phyloP scores from a whole-genome alignment of 2,888 invertebrate genomes.

The Stenurella melanura region DNA sequence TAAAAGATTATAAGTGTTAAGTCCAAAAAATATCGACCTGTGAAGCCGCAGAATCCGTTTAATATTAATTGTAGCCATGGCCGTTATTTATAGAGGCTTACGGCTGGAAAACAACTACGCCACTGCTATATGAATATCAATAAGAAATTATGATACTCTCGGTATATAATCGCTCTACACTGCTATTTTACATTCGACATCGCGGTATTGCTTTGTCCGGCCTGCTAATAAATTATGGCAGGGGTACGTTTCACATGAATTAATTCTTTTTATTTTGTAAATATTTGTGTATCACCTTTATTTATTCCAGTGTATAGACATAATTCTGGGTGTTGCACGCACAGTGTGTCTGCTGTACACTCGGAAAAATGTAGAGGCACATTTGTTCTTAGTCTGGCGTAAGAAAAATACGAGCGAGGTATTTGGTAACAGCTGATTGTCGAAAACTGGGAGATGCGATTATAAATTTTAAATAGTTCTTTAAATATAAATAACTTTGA shows the following conservation, averaged over 20 bases:
- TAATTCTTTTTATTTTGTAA: slow-evolving; percentile 68
- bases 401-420: not conserved
- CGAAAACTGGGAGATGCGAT: not conserved
- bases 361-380: slow-evolving; percentile 19
- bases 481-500: no score
- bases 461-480: no score
- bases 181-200: slow-evolving; percentile 69
- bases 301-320: slow-evolving; percentile 68
- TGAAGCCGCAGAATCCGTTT: slow-evolving; percentile 38
- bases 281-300: slow-evolving; percentile 71
- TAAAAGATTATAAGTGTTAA: slow-evolving; percentile 21
- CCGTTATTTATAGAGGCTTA: slow-evolving; percentile 56
- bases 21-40: slow-evolving; percentile 24
- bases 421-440: not conserved
- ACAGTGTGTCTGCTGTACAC: slow-evolving; percentile 47
- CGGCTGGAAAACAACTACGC: slow-evolving; percentile 65
- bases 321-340: slow-evolving; percentile 66
- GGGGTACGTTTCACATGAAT: slow-evolving; percentile 67
- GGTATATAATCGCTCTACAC: slow-evolving; percentile 69
- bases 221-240: slow-evolving; percentile 69
- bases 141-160: slow-evolving; percentile 70
- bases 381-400: slow-evolving; percentile 23
- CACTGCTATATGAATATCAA: slow-evolving; percentile 69
- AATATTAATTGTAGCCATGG: slow-evolving; percentile 61
- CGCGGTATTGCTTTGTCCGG: slow-evolving; percentile 70